Conservation (phyloP, 2,113 vertebrate species). For the Labeo rohita region DNA sequence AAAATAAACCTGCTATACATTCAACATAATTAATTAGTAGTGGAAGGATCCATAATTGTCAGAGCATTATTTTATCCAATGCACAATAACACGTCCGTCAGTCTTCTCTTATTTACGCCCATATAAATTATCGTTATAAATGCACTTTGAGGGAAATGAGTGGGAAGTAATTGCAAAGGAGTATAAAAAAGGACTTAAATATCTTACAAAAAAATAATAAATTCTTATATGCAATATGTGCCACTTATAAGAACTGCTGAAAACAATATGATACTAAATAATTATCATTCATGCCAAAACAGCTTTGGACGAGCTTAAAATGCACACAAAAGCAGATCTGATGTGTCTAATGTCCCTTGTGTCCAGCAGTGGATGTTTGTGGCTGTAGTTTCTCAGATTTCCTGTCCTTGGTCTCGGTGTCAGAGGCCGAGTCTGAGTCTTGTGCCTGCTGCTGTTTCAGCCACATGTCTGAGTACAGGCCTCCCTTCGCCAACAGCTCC, state of each 20-base stretch:
- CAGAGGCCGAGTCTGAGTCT: conserved; percentile 72
- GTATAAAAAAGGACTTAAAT: not conserved
- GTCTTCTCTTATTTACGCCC: not conserved
- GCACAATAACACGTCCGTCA: not conserved
- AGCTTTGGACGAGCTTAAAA: not conserved
- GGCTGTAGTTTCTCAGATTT: conserved; percentile 81
- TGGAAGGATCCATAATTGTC: not conserved
- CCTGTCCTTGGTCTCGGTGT: conserved; percentile 77
- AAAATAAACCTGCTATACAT: not conserved
- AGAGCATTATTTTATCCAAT: not conserved
- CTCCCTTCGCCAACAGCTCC: conserved; percentile 84
- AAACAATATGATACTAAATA: not conserved
- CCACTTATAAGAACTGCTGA: not conserved
- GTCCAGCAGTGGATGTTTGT: conserved; percentile 52
- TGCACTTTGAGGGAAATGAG: not conserved
- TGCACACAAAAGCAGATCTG: not conserved
- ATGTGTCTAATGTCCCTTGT: conserved; percentile 55
- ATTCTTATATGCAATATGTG: not conserved
- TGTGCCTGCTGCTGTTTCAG: conserved; percentile 83
- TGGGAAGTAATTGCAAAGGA: not conserved
- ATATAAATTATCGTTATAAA: not conserved
- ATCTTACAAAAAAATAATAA: not conserved
- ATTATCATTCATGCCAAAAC: not conserved
- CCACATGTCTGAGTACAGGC: conserved; percentile 93
- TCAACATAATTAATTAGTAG: not conserved